These are phyloP conservation scores for Trichechus manatus DNA, from an alignment of 2,113 vertebrate species.

Conservation along the genomic window DNA sequence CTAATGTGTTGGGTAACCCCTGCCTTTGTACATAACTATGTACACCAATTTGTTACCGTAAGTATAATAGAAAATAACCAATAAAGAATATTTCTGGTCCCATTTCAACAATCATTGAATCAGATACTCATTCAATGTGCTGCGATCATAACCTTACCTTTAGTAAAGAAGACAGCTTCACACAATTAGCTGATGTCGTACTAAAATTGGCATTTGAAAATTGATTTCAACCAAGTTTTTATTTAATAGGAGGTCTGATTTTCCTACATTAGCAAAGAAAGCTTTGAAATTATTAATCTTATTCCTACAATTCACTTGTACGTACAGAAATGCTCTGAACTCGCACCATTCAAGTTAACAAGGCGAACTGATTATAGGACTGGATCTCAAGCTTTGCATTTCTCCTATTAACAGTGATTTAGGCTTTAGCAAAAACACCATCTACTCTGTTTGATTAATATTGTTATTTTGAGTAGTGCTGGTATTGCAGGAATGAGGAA, in stretches of 20 bases:
- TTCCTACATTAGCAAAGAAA: neutral
- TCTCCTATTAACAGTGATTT: neutral
- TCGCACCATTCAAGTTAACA: neutral
- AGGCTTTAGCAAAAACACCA: neutral
- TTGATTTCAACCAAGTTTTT: neutral
- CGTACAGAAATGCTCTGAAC: conserved; percentile 17
- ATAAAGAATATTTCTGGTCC: neutral
- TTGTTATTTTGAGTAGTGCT: neutral
- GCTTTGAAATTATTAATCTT: neutral
- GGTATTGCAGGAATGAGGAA: neutral
- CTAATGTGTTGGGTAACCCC: neutral
- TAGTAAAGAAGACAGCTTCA: neutral
- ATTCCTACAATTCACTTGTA: neutral
- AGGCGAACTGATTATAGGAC: neutral
- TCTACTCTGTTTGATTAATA: neutral
- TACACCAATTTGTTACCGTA: neutral
- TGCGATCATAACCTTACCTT: neutral
- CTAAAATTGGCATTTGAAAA: conserved; percentile 2
- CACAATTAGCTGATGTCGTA: neutral
- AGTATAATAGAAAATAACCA: neutral
- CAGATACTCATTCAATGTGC: neutral
- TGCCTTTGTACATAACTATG: neutral
- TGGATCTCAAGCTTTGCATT: neutral
- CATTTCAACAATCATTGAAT: neutral
- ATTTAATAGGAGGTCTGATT: neutral